Evolutionary conservation across 2,888 invertebrate species (phyloP), one percentile per base, ranked within the genome.

Genomic region (Tetragonula carbonaria): DNA sequence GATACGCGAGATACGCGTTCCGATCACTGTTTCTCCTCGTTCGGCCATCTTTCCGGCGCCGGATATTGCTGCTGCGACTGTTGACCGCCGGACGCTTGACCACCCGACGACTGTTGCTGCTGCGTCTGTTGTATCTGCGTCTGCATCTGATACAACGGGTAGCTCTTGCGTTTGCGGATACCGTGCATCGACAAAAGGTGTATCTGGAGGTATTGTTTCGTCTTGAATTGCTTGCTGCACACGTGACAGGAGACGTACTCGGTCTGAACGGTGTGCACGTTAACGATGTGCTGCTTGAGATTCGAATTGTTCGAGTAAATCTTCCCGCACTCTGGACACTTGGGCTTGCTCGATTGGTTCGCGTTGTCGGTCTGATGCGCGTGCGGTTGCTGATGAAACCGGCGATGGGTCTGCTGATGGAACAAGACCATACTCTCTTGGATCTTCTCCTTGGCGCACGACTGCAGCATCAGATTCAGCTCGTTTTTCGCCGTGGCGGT

Each of bases 191-290:
- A 96, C 93, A 96, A 95, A 95, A 96, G 95, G 94, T 96, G 96
- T 94, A 96, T 96, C 95, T 96, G 96, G 93, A 96, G 95, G 95
- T 96, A 96, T 95, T 96, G 96, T 95, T 96, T 96, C 88, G 96
- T 96, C 95, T 96, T 96, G 95, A 96, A 96, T 92, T 95, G 95
- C 94, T 96, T 96, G 93, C 95, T 95, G 95, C 96, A 96, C 89
- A 96, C 95, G 93, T 96, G 95, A 94, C 96, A 96, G 90, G 95
- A 95, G 95, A 96, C 96, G 94, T 95, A 95, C 91, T 95, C 95
- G 80, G 95, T 95, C 92, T 96, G 95, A 88, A 96, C 95, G 86
- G 96, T 95, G 95, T 96, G 96, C 91, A 96, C 96, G 95, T 96
- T 96, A 91, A 96, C 96, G 92, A 96, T 95, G 95, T 96, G 96